Evolutionary conservation across 2,113 vertebrate genomes (phyloP), one percentile per base, ranked within the genome.

Genomic region (Aythya baeri): DNA sequence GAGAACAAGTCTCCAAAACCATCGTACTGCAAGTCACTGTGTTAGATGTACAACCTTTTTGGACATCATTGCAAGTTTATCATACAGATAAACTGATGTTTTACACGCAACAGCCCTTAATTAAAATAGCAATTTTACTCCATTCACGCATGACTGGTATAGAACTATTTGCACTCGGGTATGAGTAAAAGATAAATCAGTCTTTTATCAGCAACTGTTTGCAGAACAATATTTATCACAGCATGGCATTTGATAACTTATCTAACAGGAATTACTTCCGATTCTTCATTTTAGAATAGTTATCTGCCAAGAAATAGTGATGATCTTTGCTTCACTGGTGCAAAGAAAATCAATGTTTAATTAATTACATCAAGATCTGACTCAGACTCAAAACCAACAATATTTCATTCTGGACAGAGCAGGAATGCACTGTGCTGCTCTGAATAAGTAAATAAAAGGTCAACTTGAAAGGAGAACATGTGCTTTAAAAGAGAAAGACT

Each of bases 141-240:
- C 52, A 36, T 71, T 70, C 86, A 80, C 70, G 72, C 79, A 43
- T 0, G 5, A 80, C 23, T 38, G 38, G 49, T 0, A 0, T 22
- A 62, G 31, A 91, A 88, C 38, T 95, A 79, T 95, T 90, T 91
- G 83, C 52, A 20, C n/a, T 88, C 52, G 81, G 62, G 81, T 89
- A 80, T 5, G 65, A 85, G 52, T 4, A 62, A 0, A 5, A 91
- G 91, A 93, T 84, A 91, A 86, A 43, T 3, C 0, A 0, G 25
- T 43, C 22, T 36, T 63, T 90, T 63, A 92, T 84, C 89, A 63
- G 58, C 0, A 13, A 66, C 67, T 97, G 65, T 97, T 95, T 93
- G 85, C 89, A 70, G 70, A 34, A 49, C 44, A 85, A 1, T 86
- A 83, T 83, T 68, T 83, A 89, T 58, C 41, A 55, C 46, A 34